Evolutionary conservation across 2,797 vertebrate genomes (phyloP).

Genomic region (Austrolebias charrua): DNA sequence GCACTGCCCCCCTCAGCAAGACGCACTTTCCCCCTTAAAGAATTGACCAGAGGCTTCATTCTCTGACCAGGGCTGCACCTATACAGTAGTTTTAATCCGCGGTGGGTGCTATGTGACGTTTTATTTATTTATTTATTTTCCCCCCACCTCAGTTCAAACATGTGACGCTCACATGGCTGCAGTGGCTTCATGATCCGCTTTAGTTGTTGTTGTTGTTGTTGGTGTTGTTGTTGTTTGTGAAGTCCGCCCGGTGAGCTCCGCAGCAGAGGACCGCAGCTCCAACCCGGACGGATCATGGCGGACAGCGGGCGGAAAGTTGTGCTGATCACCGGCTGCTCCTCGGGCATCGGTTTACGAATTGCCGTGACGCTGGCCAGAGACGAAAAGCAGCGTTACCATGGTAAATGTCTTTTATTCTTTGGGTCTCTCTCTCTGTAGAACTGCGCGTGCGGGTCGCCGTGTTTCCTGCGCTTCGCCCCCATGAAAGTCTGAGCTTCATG

Average conservation of each 20-base stretch:
- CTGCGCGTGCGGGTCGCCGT: conserved; percentile 16
- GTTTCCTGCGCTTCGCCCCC: conserved; percentile 27
- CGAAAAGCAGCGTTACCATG: conserved; percentile 87
- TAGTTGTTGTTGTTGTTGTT: conserved; percentile 52
- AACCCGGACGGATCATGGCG: conserved; percentile 82
- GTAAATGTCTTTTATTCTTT: conserved; percentile 81
- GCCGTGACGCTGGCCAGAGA: conserved; percentile 88
- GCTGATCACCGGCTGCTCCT: conserved; percentile 93
- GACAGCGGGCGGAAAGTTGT: conserved; percentile 83
- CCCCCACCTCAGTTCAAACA: conserved; percentile 67
- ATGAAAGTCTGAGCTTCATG: conserved; percentile 38
- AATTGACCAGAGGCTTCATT: conserved; percentile 47
- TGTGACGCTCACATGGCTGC: conserved; percentile 83
- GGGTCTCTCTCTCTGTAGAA: conserved; percentile 27
- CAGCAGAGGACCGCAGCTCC: conserved; percentile 62
- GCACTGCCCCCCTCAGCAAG: conserved; percentile 58
- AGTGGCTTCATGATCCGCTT: conserved; percentile 78
- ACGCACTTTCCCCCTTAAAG: conserved; percentile 46
- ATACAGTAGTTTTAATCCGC: conserved; percentile 40
- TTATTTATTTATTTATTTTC: conserved; percentile 29
- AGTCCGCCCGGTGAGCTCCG: conserved; percentile 67
- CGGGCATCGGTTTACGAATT: conserved; percentile 90
- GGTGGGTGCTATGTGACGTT: conserved; percentile 47
- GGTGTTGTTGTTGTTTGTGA: conserved; percentile 44
- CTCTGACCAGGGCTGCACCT: conserved; percentile 40